These are phyloP conservation scores for Orgyia antiqua DNA, from an alignment of 2,888 invertebrate species.

Conservation along the genomic window DNA sequence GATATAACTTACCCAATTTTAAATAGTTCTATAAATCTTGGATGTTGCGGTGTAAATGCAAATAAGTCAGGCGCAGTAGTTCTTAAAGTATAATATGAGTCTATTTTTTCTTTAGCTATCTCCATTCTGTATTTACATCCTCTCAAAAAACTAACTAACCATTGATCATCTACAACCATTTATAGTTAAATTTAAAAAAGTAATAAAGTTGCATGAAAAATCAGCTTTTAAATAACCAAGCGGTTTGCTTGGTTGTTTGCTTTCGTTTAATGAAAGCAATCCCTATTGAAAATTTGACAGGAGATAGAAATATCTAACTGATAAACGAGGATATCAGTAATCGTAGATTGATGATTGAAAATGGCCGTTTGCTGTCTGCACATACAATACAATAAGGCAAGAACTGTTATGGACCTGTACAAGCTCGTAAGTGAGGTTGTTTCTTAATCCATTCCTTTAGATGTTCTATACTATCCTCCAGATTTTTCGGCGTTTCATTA, in stretches of 20 bases:
- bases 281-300: no score
- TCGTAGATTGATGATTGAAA: no score
- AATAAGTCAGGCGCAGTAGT: conserved; percentile 80
- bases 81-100: conserved; percentile 79
- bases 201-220: no score
- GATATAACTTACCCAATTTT: conserved; percentile 55
- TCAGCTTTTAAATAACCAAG: no score
- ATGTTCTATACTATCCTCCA: conserved; percentile 52
- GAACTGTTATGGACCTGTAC: no score
- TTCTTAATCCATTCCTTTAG: conserved; percentile 74
- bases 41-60: conserved; percentile 62
- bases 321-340: no score
- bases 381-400: no score
- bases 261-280: no score
- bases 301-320: no score
- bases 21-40: conserved; percentile 64
- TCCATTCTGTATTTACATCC: conserved; percentile 79
- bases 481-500: conserved; percentile 64
- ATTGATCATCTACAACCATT: conserved; percentile 77
- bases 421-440: conserved; percentile 72
- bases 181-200: no score
- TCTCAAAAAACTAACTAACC: conserved; percentile 72
- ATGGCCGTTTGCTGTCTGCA: no score
- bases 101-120: conserved; percentile 74
- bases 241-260: no score